Conservation (phyloP, 2,888 invertebrate species). For the Polyploca ridens region DNA sequence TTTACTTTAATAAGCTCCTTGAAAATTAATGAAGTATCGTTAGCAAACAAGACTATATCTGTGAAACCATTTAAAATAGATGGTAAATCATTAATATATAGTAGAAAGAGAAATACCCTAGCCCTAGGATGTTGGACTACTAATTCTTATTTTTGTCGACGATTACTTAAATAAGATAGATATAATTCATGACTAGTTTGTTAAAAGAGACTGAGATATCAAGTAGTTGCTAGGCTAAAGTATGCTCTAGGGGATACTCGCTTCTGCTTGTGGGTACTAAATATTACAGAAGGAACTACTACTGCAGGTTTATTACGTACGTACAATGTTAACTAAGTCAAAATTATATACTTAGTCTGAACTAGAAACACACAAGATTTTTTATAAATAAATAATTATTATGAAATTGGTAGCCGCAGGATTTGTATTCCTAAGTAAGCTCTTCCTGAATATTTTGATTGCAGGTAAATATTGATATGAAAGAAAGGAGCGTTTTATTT, state of each 20-base stretch:
- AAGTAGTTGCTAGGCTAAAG: constrained; percentile 37
- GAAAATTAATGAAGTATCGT: no score
- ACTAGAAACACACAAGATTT: no score
- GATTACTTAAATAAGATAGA: no score
- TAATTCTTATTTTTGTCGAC: no score
- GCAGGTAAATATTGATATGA: neutral
- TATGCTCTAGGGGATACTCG: constrained; percentile 37
- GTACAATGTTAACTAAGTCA: constrained; percentile 12
- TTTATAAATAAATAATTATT: no score
- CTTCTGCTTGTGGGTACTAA: constrained; percentile 30
- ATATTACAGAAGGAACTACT: constrained; percentile 34
- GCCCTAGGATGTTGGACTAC: no score
- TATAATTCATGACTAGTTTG: constrained; percentile 20
- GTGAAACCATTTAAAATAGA: no score
- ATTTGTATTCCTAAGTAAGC: neutral
- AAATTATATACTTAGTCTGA: no score
- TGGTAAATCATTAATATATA: no score
- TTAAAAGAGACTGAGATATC: constrained; percentile 36
- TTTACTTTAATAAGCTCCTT: no score
- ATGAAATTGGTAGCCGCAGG: neutral
- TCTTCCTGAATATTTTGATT: neutral
- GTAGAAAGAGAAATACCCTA: no score
- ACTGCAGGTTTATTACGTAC: constrained; percentile 30
- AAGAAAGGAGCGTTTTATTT: neutral
- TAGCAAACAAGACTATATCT: no score